Conservation (phyloP, 2,113 vertebrate genomes). For the Pardalotus punctatus region DNA sequence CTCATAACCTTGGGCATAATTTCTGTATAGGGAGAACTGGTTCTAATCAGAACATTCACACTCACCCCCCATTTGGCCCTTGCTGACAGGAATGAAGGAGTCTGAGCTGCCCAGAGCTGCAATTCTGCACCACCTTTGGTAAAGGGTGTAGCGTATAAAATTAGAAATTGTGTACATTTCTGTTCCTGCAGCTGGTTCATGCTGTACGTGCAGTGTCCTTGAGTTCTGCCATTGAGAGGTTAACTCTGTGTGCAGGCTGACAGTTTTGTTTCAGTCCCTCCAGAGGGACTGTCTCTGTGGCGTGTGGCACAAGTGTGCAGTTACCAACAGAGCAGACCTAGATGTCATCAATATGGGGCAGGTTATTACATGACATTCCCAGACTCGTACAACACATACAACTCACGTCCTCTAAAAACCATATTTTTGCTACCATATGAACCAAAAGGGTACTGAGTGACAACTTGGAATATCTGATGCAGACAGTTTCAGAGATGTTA, state of each 20-base stretch:
- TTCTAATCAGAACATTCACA: background rate
- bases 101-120: background rate
- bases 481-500: background rate
- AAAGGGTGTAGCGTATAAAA: background rate
- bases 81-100: background rate
- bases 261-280: background rate
- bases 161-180: background rate
- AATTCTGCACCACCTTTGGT: background rate
- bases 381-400: fast-evolving
- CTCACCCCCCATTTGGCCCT: background rate
- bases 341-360: fast-evolving
- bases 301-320: background rate
- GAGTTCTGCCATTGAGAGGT: background rate
- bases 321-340: background rate
- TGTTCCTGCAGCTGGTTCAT: background rate
- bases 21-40: background rate
- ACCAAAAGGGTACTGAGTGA: background rate
- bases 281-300: background rate
- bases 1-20: background rate
- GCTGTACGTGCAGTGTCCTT: background rate
- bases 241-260: background rate
- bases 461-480: background rate
- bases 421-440: background rate
- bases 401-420: background rate
- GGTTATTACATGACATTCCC: background rate